phyloP scores from a whole-genome alignment of 2,888 invertebrate genomes.

The Pegoplata infirma region DNA sequence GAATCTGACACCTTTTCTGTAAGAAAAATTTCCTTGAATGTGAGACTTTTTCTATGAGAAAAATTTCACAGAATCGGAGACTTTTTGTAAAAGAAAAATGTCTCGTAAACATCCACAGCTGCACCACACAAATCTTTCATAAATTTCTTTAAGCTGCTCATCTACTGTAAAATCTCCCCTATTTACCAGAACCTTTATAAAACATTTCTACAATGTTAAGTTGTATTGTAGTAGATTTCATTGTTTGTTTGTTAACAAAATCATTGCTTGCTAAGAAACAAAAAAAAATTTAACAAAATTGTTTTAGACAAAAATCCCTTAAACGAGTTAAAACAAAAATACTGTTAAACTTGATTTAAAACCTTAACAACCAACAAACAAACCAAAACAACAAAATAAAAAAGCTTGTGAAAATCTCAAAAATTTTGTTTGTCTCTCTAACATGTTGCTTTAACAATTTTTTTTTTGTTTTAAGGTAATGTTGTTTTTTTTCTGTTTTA shows the following conservation, averaged over 20 bases:
- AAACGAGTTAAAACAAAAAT: not conserved
- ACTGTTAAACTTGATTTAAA: conserved; percentile 32
- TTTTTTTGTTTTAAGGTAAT: too few species aligned
- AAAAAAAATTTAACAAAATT: not conserved
- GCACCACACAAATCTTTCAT: too few species aligned
- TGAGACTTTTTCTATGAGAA: too few species aligned
- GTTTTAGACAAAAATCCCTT: not conserved
- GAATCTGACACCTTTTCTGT: too few species aligned
- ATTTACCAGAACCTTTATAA: conserved; percentile 37
- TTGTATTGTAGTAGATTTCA: conserved; percentile 35
- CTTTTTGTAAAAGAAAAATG: too few species aligned
- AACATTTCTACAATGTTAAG: conserved; percentile 13
- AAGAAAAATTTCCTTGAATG: too few species aligned
- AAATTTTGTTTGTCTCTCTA: not conserved
- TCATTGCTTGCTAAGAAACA: conserved; percentile 37
- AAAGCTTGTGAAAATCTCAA: conserved; percentile 45
- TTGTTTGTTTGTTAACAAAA: conserved; percentile 31
- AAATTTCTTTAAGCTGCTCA: too few species aligned
- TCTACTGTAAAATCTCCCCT: too few species aligned
- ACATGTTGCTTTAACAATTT: not conserved
- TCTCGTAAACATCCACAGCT: too few species aligned
- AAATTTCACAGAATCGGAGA: too few species aligned
- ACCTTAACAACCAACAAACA: not conserved
- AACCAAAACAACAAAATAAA: not conserved
- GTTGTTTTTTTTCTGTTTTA: conserved; percentile 21